phyloP scores from a whole-genome alignment of 2,888 invertebrate species.

The Dascillus cervinus region DNA sequence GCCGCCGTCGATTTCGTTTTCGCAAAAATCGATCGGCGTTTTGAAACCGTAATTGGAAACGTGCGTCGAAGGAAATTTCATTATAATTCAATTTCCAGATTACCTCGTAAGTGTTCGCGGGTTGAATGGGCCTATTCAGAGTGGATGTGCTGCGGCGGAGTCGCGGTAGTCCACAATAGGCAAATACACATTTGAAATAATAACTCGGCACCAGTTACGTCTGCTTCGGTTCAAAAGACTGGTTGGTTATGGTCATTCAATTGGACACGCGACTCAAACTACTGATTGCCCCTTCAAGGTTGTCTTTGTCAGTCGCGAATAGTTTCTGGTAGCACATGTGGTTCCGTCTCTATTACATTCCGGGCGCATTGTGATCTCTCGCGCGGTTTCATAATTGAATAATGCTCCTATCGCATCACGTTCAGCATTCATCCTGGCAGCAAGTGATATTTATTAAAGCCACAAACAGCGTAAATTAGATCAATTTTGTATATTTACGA shows the following conservation, averaged over 20 bases:
- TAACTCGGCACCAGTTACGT: constrained; percentile 10
- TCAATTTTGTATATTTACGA: background rate
- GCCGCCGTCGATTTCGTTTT: no score
- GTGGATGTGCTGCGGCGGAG: no score
- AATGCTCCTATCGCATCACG: background rate
- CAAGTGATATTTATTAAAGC: no score
- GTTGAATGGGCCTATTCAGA: no score
- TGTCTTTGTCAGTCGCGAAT: background rate
- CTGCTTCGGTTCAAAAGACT: constrained; percentile 14
- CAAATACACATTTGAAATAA: constrained; percentile 1
- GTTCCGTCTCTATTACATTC: constrained; percentile 5
- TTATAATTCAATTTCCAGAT: no score
- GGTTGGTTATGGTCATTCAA: constrained; percentile 26
- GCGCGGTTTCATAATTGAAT: constrained; percentile 11
- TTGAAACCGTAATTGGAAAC: no score
- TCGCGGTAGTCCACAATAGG: no score
- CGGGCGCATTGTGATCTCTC: constrained; percentile 9
- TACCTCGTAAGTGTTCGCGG: no score
- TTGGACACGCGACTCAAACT: constrained; percentile 27
- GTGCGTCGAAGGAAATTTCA: no score
- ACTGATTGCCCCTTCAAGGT: background rate
- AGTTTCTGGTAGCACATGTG: background rate
- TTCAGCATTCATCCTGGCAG: background rate
- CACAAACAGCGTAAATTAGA: background rate
- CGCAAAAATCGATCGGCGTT: no score